Evolutionary conservation across 2,113 vertebrate species (phyloP), one percentile per base, ranked within the genome.

Genomic region (Petrocephalus microphthalmus): DNA sequence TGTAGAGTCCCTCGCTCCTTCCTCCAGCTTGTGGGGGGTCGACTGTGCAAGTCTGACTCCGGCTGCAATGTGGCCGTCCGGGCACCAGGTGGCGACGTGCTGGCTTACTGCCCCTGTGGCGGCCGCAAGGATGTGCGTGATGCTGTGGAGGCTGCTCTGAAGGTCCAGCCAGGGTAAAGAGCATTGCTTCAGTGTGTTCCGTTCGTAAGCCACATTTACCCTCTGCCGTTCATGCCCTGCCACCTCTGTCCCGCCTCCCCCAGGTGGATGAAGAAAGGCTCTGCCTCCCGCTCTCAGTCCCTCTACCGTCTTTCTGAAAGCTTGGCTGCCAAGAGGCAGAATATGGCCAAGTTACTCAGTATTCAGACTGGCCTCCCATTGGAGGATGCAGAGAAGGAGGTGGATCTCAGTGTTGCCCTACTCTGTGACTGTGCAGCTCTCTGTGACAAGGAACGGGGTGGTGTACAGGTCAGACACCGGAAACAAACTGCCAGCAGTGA

Each of bases 81-180:
- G 90, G 88, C 95, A 88, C 92, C 93, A 91, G 90, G 89, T 0
- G 96, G 96, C 25, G 5, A 13, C 7, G 88, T 95, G 11, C 54
- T 95, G 0, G 95, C 94, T 5, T 95, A 96, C 2, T 97, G 96
- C 90, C 96, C 97, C 0, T 96, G 97, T 0, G 96, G 96, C 0
- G 95, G 95, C 19, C 85, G 95, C 84, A 97, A 98, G 88, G 97
- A 98, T 0, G 89, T 98, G 11, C 95, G 95, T 0, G 96, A 95
- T 0, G 97, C 97, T 0, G 96, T 98, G 87, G 97, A 97, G 87
- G 95, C 96, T 0, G 96, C 97, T 1, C 92, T 93, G 88, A 97
- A 96, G 92, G 96, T 95, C 7, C 95, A 96, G 42, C 92, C 96
- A 0, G 92, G 96, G 97, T 88, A 60, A 88, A 17, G 10, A 56